Percentiles rank a stretch among this genome's conserved stretches.
These are phyloP conservation scores for Tenodera sinensis DNA, from an alignment of 2,888 invertebrate species.

Conservation along the genomic window DNA sequence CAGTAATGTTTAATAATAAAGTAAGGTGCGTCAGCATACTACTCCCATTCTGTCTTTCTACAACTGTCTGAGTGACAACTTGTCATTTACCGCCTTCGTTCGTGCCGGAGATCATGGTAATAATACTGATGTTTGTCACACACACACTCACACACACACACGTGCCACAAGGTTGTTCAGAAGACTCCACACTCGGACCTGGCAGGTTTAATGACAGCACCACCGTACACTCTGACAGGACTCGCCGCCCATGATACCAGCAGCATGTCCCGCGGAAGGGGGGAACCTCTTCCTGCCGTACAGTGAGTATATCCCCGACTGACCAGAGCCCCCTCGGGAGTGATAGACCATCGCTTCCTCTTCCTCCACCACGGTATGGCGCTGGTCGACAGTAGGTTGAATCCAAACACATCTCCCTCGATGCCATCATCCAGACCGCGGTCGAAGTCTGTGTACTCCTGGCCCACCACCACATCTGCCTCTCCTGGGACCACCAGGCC, in stretches of 20 bases:
- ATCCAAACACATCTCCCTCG: constrained; percentile 65
- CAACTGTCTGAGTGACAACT: too few relatives aligned
- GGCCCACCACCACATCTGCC: constrained; percentile 66
- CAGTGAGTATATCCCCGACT: constrained; percentile 48
- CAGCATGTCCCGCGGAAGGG: constrained; percentile 33
- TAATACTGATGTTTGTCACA: too few relatives aligned
- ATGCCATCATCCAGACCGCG: constrained; percentile 61
- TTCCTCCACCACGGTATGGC: too few relatives aligned
- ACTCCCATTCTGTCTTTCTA: too few relatives aligned
- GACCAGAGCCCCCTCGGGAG: constrained; percentile 41
- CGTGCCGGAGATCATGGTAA: too few relatives aligned
- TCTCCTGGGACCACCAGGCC: constrained; percentile 54
- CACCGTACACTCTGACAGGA: constrained; percentile 64
- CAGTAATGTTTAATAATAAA: too few relatives aligned
- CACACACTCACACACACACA: too few relatives aligned
- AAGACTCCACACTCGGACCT: constrained; percentile 58
- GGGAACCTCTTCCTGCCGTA: constrained; percentile 49
- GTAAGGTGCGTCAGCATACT: too few relatives aligned
- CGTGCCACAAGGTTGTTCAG: constrained; percentile 33
- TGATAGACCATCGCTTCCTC: background rate
- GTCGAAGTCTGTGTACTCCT: constrained; percentile 64
- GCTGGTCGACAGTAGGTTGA: constrained; percentile 35
- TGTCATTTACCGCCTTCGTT: too few relatives aligned
- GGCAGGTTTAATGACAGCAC: constrained; percentile 58
- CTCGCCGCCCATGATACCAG: constrained; percentile 62